Percentiles rank a stretch among this genome's conserved stretches.
Evolutionary conservation across 2,888 invertebrate species (phyloP).

Genomic region (Synanthedon formicaeformis): DNA sequence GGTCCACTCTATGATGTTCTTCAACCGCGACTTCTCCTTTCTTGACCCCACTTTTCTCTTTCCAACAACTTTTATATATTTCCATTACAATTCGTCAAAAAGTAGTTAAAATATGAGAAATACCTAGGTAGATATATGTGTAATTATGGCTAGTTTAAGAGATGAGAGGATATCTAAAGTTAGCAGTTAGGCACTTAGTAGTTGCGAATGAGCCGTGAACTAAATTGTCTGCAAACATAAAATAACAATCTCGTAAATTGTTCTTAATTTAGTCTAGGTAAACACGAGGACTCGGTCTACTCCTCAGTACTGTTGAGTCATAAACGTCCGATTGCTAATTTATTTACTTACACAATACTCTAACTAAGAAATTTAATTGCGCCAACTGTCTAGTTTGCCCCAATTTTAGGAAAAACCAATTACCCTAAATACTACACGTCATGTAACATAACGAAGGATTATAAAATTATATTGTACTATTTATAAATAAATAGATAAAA

Average conservation of each 20-base stretch:
- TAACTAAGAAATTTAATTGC: background rate
- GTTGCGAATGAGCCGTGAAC: slow-evolving; percentile 37
- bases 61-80: too few species aligned
- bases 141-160: too few species aligned
- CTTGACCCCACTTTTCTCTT: too few species aligned
- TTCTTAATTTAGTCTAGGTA: slow-evolving; percentile 51
- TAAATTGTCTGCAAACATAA: slow-evolving; percentile 56
- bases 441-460: too few species aligned
- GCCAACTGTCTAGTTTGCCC: background rate
- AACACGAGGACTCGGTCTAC: slow-evolving; percentile 23
- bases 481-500: too few species aligned
- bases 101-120: too few species aligned
- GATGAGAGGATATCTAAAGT: background rate
- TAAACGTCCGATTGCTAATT: slow-evolving; percentile 15
- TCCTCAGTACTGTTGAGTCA: slow-evolving; percentile 14
- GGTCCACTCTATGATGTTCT: too few species aligned
- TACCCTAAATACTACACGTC: background rate
- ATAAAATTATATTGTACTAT: too few species aligned
- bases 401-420: background rate
- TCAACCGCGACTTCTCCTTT: too few species aligned
- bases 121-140: too few species aligned
- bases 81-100: too few species aligned
- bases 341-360: background rate
- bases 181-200: background rate
- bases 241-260: slow-evolving; percentile 54